Evolutionary conservation across 92 coral and sea anemone genomes (phyloP), one percentile per base, ranked within the genome.

Genomic region (Chrysogorgia sp.): DNA sequence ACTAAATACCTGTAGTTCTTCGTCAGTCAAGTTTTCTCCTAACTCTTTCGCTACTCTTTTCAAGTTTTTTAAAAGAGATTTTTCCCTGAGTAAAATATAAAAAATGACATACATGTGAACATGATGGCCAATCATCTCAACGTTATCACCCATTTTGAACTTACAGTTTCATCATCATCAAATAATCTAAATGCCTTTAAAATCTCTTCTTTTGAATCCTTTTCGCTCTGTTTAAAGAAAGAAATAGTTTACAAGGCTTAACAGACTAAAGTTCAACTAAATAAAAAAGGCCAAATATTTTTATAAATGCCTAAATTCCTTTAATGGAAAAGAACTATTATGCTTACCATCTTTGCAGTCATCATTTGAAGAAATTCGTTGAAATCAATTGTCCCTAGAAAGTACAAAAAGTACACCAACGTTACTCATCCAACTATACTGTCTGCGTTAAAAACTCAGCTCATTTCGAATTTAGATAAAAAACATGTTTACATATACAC

Each of bases 31-130:
- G 84, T 94, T 94, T 74, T 94, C 98, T 19, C 98, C 98, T 55
- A 94, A 90, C 82, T 94, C 98, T 84, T 94, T 94, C 13, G 98
- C 98, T 24, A 94, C 98, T 91, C 97, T 92, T 75, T 94, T 94
- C 12, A 94, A 85, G 85, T 94, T 94, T 64, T n/a, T 94, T 94
- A 70, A 94, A 94, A 23, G 98, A 94, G 69, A 94, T 94, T 86
- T 94, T 94, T 0, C 98, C 98, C 98, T 94, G 29, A 82, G 13
- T 37, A 25, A 29, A 69, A 14, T 67, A 57, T 34, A 71, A 20
- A 19, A 19, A 35, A 31, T 48, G 31, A 23, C 32, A 31, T 7
- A 29, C 21, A 34, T 32, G 10, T 28, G 19, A 12, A 30, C 34
- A 80, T 19, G 2, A 12, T 4, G 21, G 17, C 67, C 24, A 23